Evolutionary conservation across 2,113 vertebrate species (phyloP), one percentile per base, ranked within the genome.

Genomic region (Camelus bactrianus): DNA sequence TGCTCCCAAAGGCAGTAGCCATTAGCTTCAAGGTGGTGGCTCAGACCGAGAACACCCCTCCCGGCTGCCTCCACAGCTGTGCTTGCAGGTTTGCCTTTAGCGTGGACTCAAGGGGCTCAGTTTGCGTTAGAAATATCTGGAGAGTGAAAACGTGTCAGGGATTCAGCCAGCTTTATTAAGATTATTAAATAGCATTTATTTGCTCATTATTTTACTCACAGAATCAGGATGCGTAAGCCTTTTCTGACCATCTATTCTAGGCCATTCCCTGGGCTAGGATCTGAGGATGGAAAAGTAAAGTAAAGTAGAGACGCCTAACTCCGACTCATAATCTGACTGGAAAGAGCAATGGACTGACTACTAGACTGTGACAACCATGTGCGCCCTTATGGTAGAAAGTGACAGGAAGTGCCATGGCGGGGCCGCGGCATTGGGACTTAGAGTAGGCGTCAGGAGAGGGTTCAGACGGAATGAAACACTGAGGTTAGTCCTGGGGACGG

Each of bases 181-280:
- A 24, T 50, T 58, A 32, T n/a, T 82, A 67, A 65, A 17, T 52
- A 20, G 8, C 5, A 60, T 62, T 90, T 79, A n/a, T 64, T 70
- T 54, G 30, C 8, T 91, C n/a, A 54, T 54, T 88, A 32, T 85
- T 85, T 73, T n/a, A 48, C 62, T 67, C 26, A 75, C 16, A 42
- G 46, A 86, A 54, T 93, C 13, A 83, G 83, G 52, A 87, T 77
- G 82, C 56, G 77, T 77, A 73, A 72, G 35, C 75, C 3, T 92
- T 87, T 87, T 73, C 56, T 80, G 52, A n/a, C 19, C 24, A 60
- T 4, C 3, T 87, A 32, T 56, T 85, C 38, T 86, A 91, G 75
- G 20, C 5, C 11, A 38, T 85, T 95, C 93, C 48, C n/a, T 70
- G 2, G 64, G 56, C 38, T 85, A 52, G 2, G 30, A 64, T 2